Evolutionary conservation across 2,113 vertebrate species (phyloP), one percentile per base, ranked within the genome.

Genomic region (Chlorodrepanis virens): DNA sequence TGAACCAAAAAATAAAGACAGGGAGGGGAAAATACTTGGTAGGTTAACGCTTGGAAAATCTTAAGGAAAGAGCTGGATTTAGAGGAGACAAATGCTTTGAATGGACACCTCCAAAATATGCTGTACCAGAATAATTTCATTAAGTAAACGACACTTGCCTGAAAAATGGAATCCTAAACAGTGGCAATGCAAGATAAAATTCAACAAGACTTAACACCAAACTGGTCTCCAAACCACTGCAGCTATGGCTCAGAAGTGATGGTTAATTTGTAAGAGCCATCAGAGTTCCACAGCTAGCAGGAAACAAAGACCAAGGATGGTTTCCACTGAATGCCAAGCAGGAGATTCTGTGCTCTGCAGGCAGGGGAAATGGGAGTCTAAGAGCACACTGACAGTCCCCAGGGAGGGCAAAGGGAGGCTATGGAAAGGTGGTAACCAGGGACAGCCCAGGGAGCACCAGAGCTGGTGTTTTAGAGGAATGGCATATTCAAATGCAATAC

Each of bases 401-500:
- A 15, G 4, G 45, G 22, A 53, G 20, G 54, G 15, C 11, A 68
- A 60, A 42, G 28, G 64, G 31, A 87, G 33, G 20, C 35, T 37
- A 8, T 0, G 1, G 31, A 21, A 45, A 44, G n/a, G 16, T 1
- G 60, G 2, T 27, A 69, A 65, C 37, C 20, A 65, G 21, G 11
- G 29, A 54, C 6, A 40, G 22, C 37, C 79, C 2, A 63, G 19
- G 22, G 39, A 70, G 25, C 35, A 56, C 2, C 5, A 42, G 23
- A 72, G 24, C 14, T 37, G 24, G 6, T 7, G 25, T 23, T 86
- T 42, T 7, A 63, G 35, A 86, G 54, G 17, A 89, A 50, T 0
- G 6, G 35, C 59, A 95, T 70, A 89, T 20, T 74, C 82, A 47
- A 76, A 60, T 3, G 1, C n/a, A 56, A 39, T 2, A 60, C 24